Conservation (phyloP, 2,888 invertebrate genomes). For the Ligdia adustata region DNA sequence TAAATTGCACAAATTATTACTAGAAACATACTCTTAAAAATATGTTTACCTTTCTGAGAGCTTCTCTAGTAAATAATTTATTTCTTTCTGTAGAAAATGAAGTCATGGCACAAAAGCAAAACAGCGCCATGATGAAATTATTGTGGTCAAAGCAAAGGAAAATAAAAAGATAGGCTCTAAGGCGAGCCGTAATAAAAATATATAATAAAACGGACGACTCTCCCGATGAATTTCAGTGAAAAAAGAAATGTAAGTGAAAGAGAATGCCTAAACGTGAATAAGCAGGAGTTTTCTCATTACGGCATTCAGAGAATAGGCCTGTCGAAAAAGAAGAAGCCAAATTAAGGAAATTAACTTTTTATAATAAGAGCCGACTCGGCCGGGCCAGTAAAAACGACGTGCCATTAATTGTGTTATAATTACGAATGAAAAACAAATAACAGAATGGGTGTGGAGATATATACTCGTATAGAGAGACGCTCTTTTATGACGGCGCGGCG, state of each 20-base stretch:
- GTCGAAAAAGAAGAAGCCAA: conserved; percentile 63
- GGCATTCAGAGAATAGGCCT: conserved; percentile 57
- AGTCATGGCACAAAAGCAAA: conserved; percentile 4
- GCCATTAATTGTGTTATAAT: conserved; percentile 73
- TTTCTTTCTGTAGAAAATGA: too few relatives aligned
- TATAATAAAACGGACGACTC: conserved; percentile 21
- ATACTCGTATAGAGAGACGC: too few relatives aligned
- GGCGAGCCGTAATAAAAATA: conserved; percentile 22
- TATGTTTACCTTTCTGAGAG: too few relatives aligned
- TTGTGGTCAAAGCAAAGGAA: conserved; percentile 25
- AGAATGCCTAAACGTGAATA: conserved; percentile 53
- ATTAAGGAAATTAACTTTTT: conserved; percentile 81
- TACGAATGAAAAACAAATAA: conserved; percentile 56
- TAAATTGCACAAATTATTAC: too few relatives aligned
- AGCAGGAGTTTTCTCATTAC: conserved; percentile 56
- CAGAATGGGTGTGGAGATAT: conserved; percentile 37
- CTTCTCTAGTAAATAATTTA: too few relatives aligned
- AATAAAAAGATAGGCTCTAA: conserved; percentile 15
- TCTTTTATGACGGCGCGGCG: too few relatives aligned
- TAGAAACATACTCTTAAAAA: too few relatives aligned
- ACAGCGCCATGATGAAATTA: conserved; percentile 22
- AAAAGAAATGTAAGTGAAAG: conserved; percentile 51
- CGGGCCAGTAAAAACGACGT: conserved; percentile 70
- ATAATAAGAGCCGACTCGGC: conserved; percentile 59
- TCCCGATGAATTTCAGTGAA: conserved; percentile 39